Percentiles rank a stretch among this genome's conserved stretches.
These are phyloP conservation scores for Bos javanicus DNA, from an alignment of 2,113 vertebrate species.

Conservation along the genomic window DNA sequence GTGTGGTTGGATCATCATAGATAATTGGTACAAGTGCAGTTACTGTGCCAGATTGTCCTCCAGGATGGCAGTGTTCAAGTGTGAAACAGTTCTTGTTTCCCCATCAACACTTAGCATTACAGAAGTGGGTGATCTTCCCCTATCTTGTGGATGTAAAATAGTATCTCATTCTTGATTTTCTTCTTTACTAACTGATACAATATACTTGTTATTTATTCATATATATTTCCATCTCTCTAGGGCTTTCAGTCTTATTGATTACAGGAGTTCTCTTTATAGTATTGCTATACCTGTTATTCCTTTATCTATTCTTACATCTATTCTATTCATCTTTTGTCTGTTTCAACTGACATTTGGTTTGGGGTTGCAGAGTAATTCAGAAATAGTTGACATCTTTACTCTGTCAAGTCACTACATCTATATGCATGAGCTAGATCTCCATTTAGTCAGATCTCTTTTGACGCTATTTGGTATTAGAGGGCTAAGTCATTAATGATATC, in stretches of 20 bases:
- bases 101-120: not conserved
- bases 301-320: not conserved
- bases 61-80: not conserved
- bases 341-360: not conserved
- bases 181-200: slow-evolving; percentile 3
- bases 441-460: not conserved
- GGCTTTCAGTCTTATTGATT: not conserved
- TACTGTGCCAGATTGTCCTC: not conserved
- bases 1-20: not conserved
- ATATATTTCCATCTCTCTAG: not conserved
- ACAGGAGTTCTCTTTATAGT: not conserved
- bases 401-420: not conserved
- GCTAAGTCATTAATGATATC: not conserved
- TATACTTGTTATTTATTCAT: not conserved
- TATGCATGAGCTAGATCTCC: not conserved
- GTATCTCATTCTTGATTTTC: not conserved
- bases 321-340: not conserved
- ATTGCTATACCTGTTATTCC: not conserved
- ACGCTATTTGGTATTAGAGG: not conserved
- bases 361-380: not conserved
- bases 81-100: not conserved
- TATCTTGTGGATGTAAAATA: not conserved
- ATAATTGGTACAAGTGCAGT: not conserved
- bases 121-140: not conserved
- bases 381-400: not conserved